Evolutionary conservation across 1,140 invertebrate species (phyloP).

Genomic region (Pteromalus puparum): DNA sequence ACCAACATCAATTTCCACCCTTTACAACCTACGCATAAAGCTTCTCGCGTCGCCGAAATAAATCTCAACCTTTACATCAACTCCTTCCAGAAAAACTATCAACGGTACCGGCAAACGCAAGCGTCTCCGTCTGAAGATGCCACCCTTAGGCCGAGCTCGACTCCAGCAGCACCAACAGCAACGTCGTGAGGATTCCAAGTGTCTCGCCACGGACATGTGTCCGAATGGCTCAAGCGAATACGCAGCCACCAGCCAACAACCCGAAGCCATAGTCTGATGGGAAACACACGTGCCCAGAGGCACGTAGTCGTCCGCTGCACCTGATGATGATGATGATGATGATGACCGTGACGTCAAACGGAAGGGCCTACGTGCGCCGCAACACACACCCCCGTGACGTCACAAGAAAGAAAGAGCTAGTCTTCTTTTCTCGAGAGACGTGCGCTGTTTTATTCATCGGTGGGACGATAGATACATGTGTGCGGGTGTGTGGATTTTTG

Average conservation of each 20-base stretch:
- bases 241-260: slow-evolving; percentile 8
- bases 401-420: neutral
- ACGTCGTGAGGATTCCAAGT: slow-evolving; percentile 59
- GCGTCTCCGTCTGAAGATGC: slow-evolving; percentile 62
- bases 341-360: neutral
- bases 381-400: neutral
- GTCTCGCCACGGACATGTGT: slow-evolving; percentile 64
- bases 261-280: slow-evolving; percentile 32
- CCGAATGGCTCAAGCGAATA: slow-evolving; percentile 56
- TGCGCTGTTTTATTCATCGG: neutral
- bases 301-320: slow-evolving; percentile 1
- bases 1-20: too few species aligned
- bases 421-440: neutral
- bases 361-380: neutral
- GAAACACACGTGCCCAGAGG: neutral
- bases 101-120: slow-evolving; percentile 52
- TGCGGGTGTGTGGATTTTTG: too few species aligned
- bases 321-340: neutral
- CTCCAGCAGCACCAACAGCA: slow-evolving; percentile 37
- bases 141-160: slow-evolving; percentile 52
- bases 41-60: neutral
- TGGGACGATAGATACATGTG: too few species aligned
- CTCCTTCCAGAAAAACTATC: slow-evolving; percentile 34
- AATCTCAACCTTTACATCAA: neutral
- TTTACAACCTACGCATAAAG: too few species aligned